Percentiles rank a stretch among this genome's conserved stretches.
phyloP scores from a whole-genome alignment of 2,113 vertebrate genomes.

The Percina caprodes region DNA sequence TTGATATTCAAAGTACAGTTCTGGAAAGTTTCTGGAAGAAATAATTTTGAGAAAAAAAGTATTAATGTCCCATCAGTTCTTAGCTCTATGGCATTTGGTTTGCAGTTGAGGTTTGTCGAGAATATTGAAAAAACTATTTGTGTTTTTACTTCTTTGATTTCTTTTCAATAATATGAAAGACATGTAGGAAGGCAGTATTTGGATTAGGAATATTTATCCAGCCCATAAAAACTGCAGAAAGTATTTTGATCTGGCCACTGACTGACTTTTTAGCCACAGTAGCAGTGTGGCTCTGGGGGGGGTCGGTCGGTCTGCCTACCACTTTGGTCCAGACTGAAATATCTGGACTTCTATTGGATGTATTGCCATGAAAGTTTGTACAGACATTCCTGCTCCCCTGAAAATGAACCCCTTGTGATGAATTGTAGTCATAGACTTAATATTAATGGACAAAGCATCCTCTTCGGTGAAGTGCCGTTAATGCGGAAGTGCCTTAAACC shows the following conservation, averaged over 20 bases:
- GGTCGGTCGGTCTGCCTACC: not conserved
- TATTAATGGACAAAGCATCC: too few species aligned
- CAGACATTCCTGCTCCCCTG: not conserved
- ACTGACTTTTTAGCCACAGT: not conserved
- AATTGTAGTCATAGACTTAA: not conserved
- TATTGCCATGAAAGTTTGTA: too few species aligned
- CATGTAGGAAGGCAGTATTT: constrained; percentile 19
- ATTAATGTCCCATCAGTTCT: constrained; percentile 46
- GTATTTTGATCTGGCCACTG: not conserved
- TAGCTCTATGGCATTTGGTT: constrained; percentile 35
- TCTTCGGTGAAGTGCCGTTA: too few species aligned
- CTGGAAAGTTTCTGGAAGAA: constrained; percentile 54
- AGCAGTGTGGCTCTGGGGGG: not conserved
- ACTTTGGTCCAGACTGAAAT: not conserved
- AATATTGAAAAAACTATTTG: constrained; percentile 36
- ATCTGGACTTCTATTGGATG: not conserved
- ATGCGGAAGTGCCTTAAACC: too few species aligned
- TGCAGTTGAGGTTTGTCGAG: constrained; percentile 36
- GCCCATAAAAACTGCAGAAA: not conserved
- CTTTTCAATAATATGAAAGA: constrained; percentile 13
- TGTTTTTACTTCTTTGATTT: constrained; percentile 42
- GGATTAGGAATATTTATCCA: constrained; percentile 19
- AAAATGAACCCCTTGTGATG: not conserved
- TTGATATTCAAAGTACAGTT: constrained; percentile 42
- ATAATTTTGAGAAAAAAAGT: constrained; percentile 44